Evolutionary conservation across 2,888 invertebrate genomes (phyloP).

Genomic region (Eulithis testata): DNA sequence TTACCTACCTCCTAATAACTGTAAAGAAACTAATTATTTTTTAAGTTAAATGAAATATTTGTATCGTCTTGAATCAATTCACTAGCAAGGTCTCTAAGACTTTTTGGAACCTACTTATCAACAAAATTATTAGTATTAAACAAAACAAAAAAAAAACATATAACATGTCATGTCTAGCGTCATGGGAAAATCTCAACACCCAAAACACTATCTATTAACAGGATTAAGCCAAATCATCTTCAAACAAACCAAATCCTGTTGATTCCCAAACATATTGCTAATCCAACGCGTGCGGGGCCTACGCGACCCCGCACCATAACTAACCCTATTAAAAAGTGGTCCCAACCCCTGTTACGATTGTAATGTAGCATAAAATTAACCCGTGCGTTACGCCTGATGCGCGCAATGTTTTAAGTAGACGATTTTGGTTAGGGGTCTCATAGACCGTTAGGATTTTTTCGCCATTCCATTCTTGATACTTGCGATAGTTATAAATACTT

Average conservation of each 20-base stretch:
- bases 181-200: slow-evolving; percentile 27
- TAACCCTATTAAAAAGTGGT: slow-evolving; percentile 82
- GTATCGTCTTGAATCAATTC: no score
- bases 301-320: slow-evolving; percentile 72
- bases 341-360: slow-evolving; percentile 63
- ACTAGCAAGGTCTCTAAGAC: no score
- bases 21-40: no score
- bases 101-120: no score
- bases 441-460: slow-evolving; percentile 52
- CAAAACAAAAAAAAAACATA: no score
- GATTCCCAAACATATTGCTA: slow-evolving; percentile 71
- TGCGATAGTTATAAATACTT: neutral
- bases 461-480: slow-evolving; percentile 36
- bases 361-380: slow-evolving; percentile 85
- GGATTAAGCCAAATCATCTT: slow-evolving; percentile 55
- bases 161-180: neutral
- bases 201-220: slow-evolving; percentile 38
- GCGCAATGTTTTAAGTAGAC: slow-evolving; percentile 66
- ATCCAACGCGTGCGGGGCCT: slow-evolving; percentile 61
- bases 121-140: no score
- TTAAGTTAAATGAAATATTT: no score
- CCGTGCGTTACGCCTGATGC: slow-evolving; percentile 73
- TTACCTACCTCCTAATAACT: no score
- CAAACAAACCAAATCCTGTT: slow-evolving; percentile 58
- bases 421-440: slow-evolving; percentile 45